Evolutionary conservation across 2,888 invertebrate species (phyloP), one percentile per base, ranked within the genome.

Genomic region (Cynaeus angustus): DNA sequence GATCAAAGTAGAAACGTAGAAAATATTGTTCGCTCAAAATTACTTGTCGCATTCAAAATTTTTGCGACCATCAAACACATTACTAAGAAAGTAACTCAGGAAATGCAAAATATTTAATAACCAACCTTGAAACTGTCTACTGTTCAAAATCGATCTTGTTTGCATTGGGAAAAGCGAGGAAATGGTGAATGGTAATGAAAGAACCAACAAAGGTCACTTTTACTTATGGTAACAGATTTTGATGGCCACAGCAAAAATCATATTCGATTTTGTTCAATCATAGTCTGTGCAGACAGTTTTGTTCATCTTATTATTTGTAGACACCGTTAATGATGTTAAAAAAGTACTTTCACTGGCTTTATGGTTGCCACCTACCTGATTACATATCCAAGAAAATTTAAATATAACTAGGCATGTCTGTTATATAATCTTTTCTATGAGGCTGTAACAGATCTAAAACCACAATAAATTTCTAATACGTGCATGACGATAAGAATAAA

Each of bases 131-230:
- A 4, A 37, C 8, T 21, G 41, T 62, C 10, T 30, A 37, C 30
- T 52, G 64, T 41, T 37, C 37, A 55, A 55, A 46, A 45, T 65
- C 43, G 33, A 53, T 55, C 55, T 46, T 46, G 65, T 56, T 65
- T 37, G 55, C 65, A 65, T 65, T 65, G 65, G 65, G 13, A 53
- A 53, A 45, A 55, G 45, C 45, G 33, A 53, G 65, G 65, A 65
- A 65, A 65, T 46, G 46, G 55, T 30, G 33, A 50, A 64, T 28
- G 53, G 38, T 65, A 55, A 65, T 65, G 45, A 65, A 55, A 21
- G 21, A 41, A 41, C n/a, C 10, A 65, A 13, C n/a, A 45, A 65
- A 56, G 55, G 55, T 55, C 33, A 46, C 65, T 65, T 65, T 65
- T 64, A 52, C 64, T 64, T 14, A n/a, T 37, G 9, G n/a, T 53